A percentile compares a stretch with the other conserved stretches of the same genome.
Conservation (phyloP, 2,797 vertebrate species). For the Aeoliscus strigatus region DNA sequence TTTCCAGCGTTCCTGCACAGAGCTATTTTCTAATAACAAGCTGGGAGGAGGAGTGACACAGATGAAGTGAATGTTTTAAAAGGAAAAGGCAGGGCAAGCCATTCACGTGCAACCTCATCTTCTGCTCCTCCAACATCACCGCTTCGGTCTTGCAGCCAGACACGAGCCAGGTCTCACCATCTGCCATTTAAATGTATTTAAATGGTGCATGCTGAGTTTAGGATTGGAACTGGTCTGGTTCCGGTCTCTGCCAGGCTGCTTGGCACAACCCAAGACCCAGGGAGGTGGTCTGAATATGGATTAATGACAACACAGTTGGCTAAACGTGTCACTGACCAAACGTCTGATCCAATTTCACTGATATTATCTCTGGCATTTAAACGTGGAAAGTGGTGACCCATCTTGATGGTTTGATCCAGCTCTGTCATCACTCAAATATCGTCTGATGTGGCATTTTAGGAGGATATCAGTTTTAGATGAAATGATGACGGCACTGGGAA, state of each 20-base stretch:
- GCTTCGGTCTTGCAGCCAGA: slow-evolving; percentile 27
- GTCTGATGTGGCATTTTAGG: slow-evolving; percentile 31
- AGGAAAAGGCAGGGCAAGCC: slow-evolving; percentile 52
- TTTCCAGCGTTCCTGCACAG: slow-evolving; percentile 40
- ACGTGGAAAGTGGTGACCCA: slow-evolving; percentile 14
- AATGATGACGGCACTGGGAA: slow-evolving; percentile 2
- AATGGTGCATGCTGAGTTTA: slow-evolving; percentile 57
- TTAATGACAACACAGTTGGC: slow-evolving; percentile 45
- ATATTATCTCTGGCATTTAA: slow-evolving; percentile 56
- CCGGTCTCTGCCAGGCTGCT: slow-evolving; percentile 40
- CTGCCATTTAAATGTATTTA: slow-evolving; percentile 63
- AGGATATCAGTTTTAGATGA: slow-evolving; percentile 6
- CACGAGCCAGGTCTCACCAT: slow-evolving; percentile 32
- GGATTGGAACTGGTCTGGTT: slow-evolving; percentile 58
- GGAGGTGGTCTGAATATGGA: slow-evolving; percentile 55
- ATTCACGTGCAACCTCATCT: slow-evolving; percentile 36
- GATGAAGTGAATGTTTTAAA: slow-evolving; percentile 69
- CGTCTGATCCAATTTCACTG: slow-evolving; percentile 42
- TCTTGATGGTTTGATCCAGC: slow-evolving; percentile 28
- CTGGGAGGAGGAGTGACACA: slow-evolving; percentile 50
- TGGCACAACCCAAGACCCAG: slow-evolving; percentile 41
- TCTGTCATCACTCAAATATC: slow-evolving; percentile 10
- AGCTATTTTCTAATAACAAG: slow-evolving; percentile 67
- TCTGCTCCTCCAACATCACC: slow-evolving; percentile 23
- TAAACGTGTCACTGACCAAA: slow-evolving; percentile 37